Evolutionary conservation across 2,797 vertebrate species (phyloP).

Genomic region (Pipistrellus nathusii): DNA sequence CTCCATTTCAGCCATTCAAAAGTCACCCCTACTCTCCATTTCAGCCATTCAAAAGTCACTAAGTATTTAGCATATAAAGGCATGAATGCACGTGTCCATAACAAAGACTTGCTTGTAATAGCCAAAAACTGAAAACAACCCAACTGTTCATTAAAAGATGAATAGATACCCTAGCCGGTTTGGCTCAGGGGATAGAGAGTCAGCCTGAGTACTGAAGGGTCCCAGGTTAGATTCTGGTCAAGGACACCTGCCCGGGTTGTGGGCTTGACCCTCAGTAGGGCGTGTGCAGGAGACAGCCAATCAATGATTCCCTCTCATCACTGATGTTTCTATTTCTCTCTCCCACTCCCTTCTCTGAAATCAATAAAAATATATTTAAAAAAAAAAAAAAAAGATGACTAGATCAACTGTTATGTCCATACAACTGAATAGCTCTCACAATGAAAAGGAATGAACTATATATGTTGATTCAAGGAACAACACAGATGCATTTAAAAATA

Average conservation of each 20-base stretch:
- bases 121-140: neutral
- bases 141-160: conserved; percentile 5
- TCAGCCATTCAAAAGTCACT: neutral
- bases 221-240: no score
- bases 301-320: no score
- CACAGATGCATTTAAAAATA: conserved; percentile 17
- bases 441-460: neutral
- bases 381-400: neutral
- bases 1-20: neutral
- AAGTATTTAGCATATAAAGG: neutral
- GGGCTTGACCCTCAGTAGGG: no score
- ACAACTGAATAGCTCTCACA: neutral
- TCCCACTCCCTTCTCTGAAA: no score
- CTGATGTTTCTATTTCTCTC: no score
- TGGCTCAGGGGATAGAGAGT: no score
- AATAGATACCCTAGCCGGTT: neutral
- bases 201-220: no score
- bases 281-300: no score
- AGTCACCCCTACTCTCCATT: neutral
- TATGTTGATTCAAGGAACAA: neutral
- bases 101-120: neutral
- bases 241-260: no score
- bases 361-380: no score
- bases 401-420: neutral
- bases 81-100: neutral